Evolutionary conservation across 1,140 invertebrate genomes (phyloP).

Genomic region (Bicyclus anynana): DNA sequence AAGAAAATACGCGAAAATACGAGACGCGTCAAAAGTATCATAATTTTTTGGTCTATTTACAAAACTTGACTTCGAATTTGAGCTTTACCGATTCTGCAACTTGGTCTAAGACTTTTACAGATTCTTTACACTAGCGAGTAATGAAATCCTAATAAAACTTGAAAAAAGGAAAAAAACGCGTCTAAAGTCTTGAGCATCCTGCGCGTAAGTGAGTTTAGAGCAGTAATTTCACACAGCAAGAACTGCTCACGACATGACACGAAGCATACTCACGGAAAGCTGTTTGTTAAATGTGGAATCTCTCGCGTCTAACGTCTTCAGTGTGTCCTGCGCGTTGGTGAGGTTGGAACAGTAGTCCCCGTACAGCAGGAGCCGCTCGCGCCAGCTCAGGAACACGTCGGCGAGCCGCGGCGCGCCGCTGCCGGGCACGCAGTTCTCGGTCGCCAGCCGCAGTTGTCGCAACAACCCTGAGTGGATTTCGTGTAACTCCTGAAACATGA

Average conservation of each 20-base stretch:
- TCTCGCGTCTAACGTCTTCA: slow-evolving; percentile 56
- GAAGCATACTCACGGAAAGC: slow-evolving; percentile 34
- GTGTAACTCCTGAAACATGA: slow-evolving; percentile 82
- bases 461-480: slow-evolving; percentile 92
- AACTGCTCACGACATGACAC: neutral
- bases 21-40: too few species aligned
- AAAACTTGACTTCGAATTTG: too few species aligned
- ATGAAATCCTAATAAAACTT: too few species aligned
- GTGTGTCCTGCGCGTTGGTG: slow-evolving; percentile 76
- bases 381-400: slow-evolving; percentile 92
- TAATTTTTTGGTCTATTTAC: too few species aligned
- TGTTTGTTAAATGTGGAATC: slow-evolving; percentile 59
- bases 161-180: too few species aligned
- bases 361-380: slow-evolving; percentile 94
- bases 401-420: slow-evolving; percentile 73
- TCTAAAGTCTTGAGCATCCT: too few species aligned
- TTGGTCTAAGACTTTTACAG: too few species aligned
- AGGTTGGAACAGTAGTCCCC: slow-evolving; percentile 97
- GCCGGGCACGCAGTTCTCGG: slow-evolving; percentile 69
- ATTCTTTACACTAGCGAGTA: too few species aligned
- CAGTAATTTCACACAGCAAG: too few species aligned
- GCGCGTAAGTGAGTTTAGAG: too few species aligned
- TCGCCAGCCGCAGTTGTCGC: slow-evolving; percentile 86
- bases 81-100: too few species aligned
- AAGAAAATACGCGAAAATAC: too few species aligned